Evolutionary conservation across 2,113 vertebrate species (phyloP).

Genomic region (Nothocercus nigrocapillus): DNA sequence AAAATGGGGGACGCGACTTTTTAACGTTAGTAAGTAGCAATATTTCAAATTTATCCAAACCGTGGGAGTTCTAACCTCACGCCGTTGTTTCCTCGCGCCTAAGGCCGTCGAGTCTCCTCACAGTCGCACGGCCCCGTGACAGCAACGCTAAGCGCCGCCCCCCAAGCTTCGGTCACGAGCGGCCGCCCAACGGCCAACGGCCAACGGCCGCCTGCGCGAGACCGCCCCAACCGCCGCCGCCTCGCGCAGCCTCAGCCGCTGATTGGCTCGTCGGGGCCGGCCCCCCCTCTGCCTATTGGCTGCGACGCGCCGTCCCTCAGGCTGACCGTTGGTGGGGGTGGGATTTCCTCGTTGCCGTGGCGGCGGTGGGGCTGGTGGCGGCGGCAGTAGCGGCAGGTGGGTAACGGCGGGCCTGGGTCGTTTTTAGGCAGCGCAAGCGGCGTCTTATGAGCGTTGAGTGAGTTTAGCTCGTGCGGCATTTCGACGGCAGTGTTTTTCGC

Average conservation of each 20-base stretch:
- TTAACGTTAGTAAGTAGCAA: background rate
- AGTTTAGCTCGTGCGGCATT: no score
- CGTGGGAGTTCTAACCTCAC: fast-evolving
- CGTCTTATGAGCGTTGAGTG: no score
- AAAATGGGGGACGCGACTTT: background rate
- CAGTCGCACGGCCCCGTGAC: background rate
- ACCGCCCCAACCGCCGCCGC: background rate
- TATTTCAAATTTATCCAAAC: background rate
- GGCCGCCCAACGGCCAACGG: no score
- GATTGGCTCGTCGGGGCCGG: background rate
- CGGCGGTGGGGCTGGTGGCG: background rate
- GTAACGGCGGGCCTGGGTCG: background rate
- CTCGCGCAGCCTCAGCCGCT: background rate
- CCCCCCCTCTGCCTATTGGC: conserved; percentile 44
- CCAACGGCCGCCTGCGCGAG: no score
- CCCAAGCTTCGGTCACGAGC: no score
- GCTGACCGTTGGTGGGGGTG: background rate
- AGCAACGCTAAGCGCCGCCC: background rate
- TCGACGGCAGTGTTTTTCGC: no score
- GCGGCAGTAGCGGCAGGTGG: background rate
- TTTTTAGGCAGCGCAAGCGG: no score
- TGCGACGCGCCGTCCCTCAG: background rate
- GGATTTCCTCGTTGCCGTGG: conserved; percentile 1
- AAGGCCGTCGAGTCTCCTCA: background rate
- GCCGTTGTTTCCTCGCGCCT: fast-evolving